Evolutionary conservation across 2,797 vertebrate species (phyloP), one percentile per base, ranked within the genome.

Genomic region (Aldrovandia affinis): DNA sequence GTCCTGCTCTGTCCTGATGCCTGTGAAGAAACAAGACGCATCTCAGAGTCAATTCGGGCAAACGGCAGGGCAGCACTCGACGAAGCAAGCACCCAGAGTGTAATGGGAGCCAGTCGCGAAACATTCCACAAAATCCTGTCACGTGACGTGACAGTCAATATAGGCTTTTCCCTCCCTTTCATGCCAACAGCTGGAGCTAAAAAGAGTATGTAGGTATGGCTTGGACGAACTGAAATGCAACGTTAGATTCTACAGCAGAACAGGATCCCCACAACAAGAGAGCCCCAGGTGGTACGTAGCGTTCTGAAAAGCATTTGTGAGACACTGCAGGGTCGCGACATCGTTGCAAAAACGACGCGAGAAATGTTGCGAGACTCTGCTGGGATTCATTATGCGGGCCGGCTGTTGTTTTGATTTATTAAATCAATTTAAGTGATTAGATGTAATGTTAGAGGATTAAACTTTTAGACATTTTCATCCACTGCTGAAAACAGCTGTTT

Each of bases 1-100:
- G 85, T 98, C 97, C 91, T 99, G 97, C 87, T 98, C 97, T 0
- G 97, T 99, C 84, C 97, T 94, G 88, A 98, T 96, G 36, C 97
- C 97, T 98, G 94, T 0, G 22, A 83, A 52, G 57, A 85, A 15
- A 75, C 28, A 8, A 47, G 87, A 33, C 14, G 33, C n/a, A 18
- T 30, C 39, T 22, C n/a, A 52, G 54, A 33, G 33, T 79, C 50
- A 54, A 54, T 54, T 28, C 25, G 22, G 28, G 28, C n/a, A 28
- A 30, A 4, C 5, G 6, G 28, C 4, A 65, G 28, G 25, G 63
- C 8, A 28, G 63, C 63, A 3, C 9, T 6, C 25, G 28, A 14
- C 63, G 14, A 12, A 15, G 18, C 55, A 57, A 57, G 55, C 55
- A 57, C 55, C 55, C 15, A 14, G 2, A 57, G 18, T 15, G 18